A percentile compares a stretch with the other conserved stretches of the same genome.
These are phyloP conservation scores for Perizoma affinitatum DNA, from an alignment of 2,888 invertebrate genomes.

Conservation along the genomic window DNA sequence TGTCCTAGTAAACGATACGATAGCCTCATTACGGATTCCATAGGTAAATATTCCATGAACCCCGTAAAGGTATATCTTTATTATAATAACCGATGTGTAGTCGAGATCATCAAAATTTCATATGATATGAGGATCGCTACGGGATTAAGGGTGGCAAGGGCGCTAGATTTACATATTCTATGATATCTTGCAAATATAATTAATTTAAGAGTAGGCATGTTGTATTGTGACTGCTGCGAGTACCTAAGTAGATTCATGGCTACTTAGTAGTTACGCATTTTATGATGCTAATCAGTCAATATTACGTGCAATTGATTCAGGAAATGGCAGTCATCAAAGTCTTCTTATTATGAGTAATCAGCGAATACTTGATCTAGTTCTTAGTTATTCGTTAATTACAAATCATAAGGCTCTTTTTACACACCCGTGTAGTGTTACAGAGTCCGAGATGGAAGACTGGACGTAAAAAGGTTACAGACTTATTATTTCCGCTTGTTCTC, in stretches of 20 bases:
- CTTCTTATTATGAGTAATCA: conserved; percentile 16
- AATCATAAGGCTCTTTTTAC: background rate
- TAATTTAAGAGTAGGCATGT: too few relatives aligned
- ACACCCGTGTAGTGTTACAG: background rate
- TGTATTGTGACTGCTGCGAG: too few relatives aligned
- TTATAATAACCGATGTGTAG: conserved; percentile 10
- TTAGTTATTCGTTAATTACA: conserved; percentile 11
- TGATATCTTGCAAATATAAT: too few relatives aligned
- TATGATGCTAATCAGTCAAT: background rate
- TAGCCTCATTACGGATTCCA: conserved; percentile 16
- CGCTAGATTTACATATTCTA: too few relatives aligned
- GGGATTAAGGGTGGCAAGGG: background rate
- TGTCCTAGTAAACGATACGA: too few relatives aligned
- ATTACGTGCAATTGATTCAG: conserved; percentile 8
- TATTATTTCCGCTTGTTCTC: too few relatives aligned
- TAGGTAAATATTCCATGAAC: conserved; percentile 15
- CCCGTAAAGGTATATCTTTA: conserved; percentile 17
- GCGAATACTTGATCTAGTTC: conserved; percentile 15
- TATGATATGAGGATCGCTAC: background rate
- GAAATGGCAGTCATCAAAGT: conserved; percentile 14
- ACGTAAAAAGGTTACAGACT: too few relatives aligned
- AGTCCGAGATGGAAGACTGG: too few relatives aligned
- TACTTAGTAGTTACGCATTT: background rate
- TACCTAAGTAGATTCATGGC: too few relatives aligned
- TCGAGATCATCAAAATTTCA: background rate